These are phyloP conservation scores for Antrozous pallidus DNA, from an alignment of 2,797 vertebrate species.

Conservation along the genomic window DNA sequence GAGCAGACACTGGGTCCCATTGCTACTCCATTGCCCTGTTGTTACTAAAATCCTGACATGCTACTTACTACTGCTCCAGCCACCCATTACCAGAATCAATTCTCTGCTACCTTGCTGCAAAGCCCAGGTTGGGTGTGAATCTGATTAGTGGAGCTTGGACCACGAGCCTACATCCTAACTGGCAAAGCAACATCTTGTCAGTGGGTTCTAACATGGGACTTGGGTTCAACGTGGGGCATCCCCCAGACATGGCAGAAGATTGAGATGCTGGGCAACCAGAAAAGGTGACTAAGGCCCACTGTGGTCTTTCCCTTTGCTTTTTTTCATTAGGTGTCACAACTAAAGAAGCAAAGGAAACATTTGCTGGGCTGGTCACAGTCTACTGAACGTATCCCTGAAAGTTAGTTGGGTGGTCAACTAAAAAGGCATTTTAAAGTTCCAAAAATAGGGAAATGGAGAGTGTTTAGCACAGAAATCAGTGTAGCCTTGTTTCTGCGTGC, in stretches of 20 bases:
- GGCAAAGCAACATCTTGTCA: neutral
- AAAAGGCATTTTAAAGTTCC: neutral
- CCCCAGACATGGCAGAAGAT: neutral
- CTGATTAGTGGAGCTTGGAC: neutral
- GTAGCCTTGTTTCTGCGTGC: neutral
- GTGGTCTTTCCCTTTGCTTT: neutral
- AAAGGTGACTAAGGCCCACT: neutral
- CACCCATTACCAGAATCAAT: neutral
- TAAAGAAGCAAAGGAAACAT: neutral
- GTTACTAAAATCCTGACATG: neutral
- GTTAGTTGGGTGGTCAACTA: neutral
- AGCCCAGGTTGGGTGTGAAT: neutral
- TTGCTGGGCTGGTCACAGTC: neutral
- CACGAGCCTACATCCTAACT: neutral
- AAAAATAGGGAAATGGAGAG: neutral
- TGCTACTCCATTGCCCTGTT: neutral
- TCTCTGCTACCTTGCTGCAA: neutral
- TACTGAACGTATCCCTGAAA: neutral
- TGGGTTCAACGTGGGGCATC: neutral
- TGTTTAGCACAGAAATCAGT: neutral
- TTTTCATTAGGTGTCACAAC: neutral
- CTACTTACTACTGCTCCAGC: neutral
- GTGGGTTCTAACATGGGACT: neutral
- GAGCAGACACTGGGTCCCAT: neutral
- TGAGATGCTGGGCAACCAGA: neutral